These are phyloP conservation scores for Artibeus lituratus DNA, from an alignment of 2,797 vertebrate genomes.

Conservation along the genomic window DNA sequence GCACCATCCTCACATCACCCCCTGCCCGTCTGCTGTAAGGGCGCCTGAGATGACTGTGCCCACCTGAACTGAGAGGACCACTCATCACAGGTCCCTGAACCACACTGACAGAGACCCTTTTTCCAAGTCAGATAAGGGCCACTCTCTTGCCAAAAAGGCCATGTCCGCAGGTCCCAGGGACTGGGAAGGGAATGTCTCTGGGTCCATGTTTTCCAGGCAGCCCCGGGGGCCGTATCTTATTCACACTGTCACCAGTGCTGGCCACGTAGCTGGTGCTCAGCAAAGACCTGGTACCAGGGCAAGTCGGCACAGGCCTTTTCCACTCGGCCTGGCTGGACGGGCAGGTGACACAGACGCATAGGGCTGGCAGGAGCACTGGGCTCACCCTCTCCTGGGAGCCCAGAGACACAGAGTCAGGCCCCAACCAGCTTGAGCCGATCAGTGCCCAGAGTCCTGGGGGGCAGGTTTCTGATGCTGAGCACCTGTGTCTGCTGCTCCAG, in stretches of 20 bases:
- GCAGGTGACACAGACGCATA: not conserved
- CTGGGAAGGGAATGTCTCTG: not conserved
- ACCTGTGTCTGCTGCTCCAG: accelerated
- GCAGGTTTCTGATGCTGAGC: not conserved
- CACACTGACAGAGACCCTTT: not conserved
- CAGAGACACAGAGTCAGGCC: not conserved
- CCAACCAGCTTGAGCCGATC: not conserved
- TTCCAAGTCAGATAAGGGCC: not conserved
- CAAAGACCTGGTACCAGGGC: not conserved
- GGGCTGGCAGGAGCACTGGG: no score
- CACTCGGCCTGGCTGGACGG: not conserved
- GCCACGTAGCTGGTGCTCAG: not conserved
- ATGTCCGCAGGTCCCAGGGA: not conserved
- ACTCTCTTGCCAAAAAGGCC: no score
- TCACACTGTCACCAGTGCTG: not conserved
- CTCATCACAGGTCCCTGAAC: not conserved
- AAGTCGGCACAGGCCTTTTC: no score
- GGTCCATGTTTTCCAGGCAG: not conserved
- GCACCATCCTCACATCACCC: accelerated
- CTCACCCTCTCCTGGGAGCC: not conserved
- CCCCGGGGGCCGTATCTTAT: not conserved
- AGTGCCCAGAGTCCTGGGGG: not conserved
- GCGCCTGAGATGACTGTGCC: no score
- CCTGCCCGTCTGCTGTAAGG: not conserved
- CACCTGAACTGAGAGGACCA: not conserved